phyloP scores from a whole-genome alignment of 2,797 vertebrate genomes.

The Botia kubotai region DNA sequence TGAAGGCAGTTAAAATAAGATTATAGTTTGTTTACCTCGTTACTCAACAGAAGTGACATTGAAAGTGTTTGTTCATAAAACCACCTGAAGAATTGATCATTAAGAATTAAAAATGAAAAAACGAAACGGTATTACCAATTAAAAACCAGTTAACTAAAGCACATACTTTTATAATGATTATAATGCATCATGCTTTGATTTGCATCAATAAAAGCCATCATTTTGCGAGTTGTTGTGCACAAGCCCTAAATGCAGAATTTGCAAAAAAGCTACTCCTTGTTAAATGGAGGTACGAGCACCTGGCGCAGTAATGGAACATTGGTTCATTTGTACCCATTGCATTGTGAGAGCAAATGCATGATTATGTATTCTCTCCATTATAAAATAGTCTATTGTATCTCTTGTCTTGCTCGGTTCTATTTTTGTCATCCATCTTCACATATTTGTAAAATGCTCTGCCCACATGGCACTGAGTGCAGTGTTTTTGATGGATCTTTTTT shows the following conservation, averaged over 20 bases:
- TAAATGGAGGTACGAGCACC: not conserved
- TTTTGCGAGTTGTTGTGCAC: not conserved
- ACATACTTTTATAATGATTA: not conserved
- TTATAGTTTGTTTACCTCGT: constrained; percentile 42
- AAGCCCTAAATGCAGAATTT: constrained; percentile 19
- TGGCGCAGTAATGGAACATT: not conserved
- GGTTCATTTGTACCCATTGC: constrained; percentile 31
- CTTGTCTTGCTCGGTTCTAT: not conserved
- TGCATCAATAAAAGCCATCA: constrained; percentile 9
- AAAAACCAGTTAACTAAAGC: not conserved
- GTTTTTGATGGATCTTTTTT: constrained; percentile 17
- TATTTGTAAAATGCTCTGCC: constrained; percentile 23
- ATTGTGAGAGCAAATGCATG: constrained; percentile 7
- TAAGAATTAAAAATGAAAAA: not conserved
- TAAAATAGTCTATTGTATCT: constrained; percentile 25
- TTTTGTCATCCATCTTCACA: constrained; percentile 30
- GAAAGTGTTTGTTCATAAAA: not conserved
- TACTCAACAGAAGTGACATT: constrained; percentile 2
- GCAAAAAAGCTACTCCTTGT: not conserved
- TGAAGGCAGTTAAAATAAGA: constrained; percentile 30
- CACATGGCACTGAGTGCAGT: constrained; percentile 19
- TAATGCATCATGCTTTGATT: constrained; percentile 7
- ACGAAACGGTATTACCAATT: not conserved
- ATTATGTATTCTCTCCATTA: constrained; percentile 30
- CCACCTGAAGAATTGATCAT: not conserved